phyloP scores from a whole-genome alignment of 53 echinoderm and acorn worm genomes.

The Patiria pectinifera region DNA sequence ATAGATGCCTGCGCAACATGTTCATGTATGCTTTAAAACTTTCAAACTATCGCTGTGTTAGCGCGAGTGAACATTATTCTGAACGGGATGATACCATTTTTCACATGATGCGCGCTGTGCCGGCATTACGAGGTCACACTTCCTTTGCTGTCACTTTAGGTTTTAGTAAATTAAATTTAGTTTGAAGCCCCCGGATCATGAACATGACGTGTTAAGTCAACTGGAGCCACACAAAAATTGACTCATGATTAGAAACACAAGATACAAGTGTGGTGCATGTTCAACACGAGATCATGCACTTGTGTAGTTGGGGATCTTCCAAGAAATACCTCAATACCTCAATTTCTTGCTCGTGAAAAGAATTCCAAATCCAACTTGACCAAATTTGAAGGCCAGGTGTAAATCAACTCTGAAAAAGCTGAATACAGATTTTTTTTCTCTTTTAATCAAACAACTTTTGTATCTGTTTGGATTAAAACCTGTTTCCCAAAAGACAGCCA shows the following conservation, averaged over 20 bases:
- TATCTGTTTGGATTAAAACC: too few relatives aligned
- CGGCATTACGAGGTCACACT: slow-evolving; percentile 35
- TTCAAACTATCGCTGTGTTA: neutral
- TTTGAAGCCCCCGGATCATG: slow-evolving; percentile 18
- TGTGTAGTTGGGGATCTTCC: too few relatives aligned
- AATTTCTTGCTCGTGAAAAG: too few relatives aligned
- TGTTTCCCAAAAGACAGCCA: too few relatives aligned
- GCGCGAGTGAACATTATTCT: neutral
- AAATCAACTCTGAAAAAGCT: too few relatives aligned
- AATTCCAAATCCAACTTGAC: too few relatives aligned
- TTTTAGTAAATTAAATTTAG: neutral
- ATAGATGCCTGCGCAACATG: neutral
- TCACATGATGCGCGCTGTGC: neutral
- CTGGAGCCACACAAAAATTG: slow-evolving; percentile 45
- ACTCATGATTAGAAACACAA: slow-evolving; percentile 8
- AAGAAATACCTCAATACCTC: too few relatives aligned
- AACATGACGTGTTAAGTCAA: slow-evolving; percentile 41
- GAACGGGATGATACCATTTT: neutral
- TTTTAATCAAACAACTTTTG: too few relatives aligned
- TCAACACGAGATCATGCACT: too few relatives aligned
- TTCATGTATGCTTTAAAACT: neutral
- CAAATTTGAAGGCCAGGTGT: too few relatives aligned
- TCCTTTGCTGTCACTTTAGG: slow-evolving; percentile 31
- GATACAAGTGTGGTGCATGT: neutral
- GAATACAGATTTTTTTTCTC: too few relatives aligned